Conservation (phyloP, 2,113 vertebrate genomes). For the Anhinga rufa region DNA sequence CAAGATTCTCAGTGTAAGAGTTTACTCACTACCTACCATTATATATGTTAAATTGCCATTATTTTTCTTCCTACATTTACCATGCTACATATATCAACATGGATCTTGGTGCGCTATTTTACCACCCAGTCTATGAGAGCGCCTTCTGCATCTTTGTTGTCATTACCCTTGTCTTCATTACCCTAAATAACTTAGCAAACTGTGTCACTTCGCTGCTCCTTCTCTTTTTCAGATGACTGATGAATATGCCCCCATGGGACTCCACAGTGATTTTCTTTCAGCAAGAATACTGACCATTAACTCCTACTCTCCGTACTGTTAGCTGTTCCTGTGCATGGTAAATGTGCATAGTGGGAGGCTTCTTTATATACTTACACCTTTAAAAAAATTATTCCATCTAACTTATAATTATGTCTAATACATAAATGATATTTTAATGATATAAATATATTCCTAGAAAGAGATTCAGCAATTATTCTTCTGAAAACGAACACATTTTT, state of each 20-base stretch:
- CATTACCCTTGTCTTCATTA: neutral
- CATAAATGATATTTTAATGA: neutral
- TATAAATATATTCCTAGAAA: neutral
- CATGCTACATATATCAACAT: neutral
- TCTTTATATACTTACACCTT: neutral
- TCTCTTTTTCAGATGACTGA: neutral
- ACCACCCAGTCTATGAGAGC: neutral
- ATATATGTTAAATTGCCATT: neutral
- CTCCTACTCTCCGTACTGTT: neutral
- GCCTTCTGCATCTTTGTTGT: neutral
- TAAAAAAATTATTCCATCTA: neutral
- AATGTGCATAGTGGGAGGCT: neutral
- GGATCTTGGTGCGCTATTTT: neutral
- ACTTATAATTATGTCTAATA: neutral
- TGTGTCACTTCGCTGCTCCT: neutral
- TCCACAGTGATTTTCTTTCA: neutral
- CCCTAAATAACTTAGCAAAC: neutral
- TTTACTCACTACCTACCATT: neutral
- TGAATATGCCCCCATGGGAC: neutral
- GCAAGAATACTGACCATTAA: constrained; percentile 19
- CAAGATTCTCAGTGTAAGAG: neutral
- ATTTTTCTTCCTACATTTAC: neutral
- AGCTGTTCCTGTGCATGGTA: neutral
- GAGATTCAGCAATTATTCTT: neutral
- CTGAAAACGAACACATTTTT: neutral